Percentiles rank a stretch among this genome's conserved stretches.
phyloP scores from a whole-genome alignment of 1,140 invertebrate genomes.

The Asobara japonica region DNA sequence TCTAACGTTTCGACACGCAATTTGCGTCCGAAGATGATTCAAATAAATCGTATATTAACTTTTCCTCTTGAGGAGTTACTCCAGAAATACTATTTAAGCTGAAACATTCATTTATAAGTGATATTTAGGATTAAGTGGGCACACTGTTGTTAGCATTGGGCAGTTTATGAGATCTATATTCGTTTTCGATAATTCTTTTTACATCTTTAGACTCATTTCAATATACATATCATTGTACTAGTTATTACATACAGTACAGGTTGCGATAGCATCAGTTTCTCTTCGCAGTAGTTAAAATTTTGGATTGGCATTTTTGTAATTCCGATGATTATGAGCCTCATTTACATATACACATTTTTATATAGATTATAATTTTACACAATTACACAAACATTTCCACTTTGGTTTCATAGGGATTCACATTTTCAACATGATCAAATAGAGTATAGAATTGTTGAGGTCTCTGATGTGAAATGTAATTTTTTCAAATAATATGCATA shows the following conservation, averaged over 20 bases:
- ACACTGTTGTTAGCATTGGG: not conserved
- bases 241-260: not conserved
- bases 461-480: slow-evolving; percentile 1
- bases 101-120: not conserved
- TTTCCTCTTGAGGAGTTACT: too few relatives aligned
- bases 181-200: slow-evolving; percentile 6
- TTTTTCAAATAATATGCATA: slow-evolving; percentile 29
- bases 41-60: too few relatives aligned
- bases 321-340: not conserved
- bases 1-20: too few relatives aligned
- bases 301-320: slow-evolving; percentile 3
- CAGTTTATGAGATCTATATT: slow-evolving; percentile 7
- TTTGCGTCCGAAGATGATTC: too few relatives aligned
- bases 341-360: not conserved
- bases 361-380: not conserved
- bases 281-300: not conserved
- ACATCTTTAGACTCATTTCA: not conserved
- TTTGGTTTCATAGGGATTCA: not conserved
- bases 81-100: too few relatives aligned
- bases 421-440: not conserved
- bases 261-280: not conserved
- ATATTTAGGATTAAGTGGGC: not conserved
- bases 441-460: not conserved
- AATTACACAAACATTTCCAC: not conserved
- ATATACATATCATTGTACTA: slow-evolving; percentile 9